A percentile compares a stretch with the other conserved stretches of the same genome.
These are phyloP conservation scores for Proterorhinus semilunaris DNA, from an alignment of 2,113 vertebrate genomes.

Conservation along the genomic window DNA sequence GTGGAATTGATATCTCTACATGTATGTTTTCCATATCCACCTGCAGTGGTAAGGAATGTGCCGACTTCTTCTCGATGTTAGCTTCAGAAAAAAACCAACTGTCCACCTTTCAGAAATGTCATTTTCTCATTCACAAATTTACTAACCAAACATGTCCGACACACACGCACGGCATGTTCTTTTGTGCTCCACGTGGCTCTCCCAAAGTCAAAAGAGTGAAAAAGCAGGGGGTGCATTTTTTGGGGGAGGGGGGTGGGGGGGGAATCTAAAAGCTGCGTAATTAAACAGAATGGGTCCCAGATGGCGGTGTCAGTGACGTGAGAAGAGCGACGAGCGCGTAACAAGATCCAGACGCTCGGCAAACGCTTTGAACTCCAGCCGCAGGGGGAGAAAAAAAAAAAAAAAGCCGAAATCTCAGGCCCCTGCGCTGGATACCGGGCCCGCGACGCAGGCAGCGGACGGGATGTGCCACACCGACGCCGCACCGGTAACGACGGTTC, in stretches of 20 bases:
- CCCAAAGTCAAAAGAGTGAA: background rate
- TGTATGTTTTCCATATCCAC: too few relatives aligned
- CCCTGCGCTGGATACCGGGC: too few relatives aligned
- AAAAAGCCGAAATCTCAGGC: background rate
- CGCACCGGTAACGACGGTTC: too few relatives aligned
- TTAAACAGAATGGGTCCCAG: constrained; percentile 4
- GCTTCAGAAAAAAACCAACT: too few relatives aligned
- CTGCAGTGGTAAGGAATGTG: too few relatives aligned
- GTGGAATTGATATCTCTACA: too few relatives aligned
- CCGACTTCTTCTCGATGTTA: too few relatives aligned
- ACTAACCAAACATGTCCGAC: background rate
- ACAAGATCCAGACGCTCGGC: background rate
- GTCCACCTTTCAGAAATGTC: background rate
- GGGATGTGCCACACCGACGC: too few relatives aligned
- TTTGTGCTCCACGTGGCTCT: background rate
- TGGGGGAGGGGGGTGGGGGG: background rate
- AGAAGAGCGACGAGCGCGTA: background rate
- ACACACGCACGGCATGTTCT: too few relatives aligned
- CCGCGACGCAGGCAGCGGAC: too few relatives aligned
- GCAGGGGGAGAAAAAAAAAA: constrained; percentile 25
- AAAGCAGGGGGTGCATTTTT: too few relatives aligned
- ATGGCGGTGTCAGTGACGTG: constrained; percentile 3
- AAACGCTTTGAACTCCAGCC: background rate
- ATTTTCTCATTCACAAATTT: background rate
- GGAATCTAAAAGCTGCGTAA: background rate